Percentiles rank a stretch among this genome's conserved stretches.
phyloP scores from a whole-genome alignment of 2,797 vertebrate species.

The Aphelocoma californica region DNA sequence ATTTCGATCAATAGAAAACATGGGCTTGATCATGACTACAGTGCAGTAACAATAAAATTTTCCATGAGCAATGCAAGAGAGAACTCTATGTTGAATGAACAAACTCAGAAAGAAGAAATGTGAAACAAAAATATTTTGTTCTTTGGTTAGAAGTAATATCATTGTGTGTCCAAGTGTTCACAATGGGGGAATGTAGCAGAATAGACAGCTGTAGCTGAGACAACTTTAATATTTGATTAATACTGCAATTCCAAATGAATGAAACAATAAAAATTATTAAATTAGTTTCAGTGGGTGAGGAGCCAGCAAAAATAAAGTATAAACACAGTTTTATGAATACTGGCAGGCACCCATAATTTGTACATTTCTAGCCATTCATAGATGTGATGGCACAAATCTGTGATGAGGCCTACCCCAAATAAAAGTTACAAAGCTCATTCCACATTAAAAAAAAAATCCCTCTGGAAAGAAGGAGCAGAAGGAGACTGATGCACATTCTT shows the following conservation, averaged over 20 bases:
- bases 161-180: background rate
- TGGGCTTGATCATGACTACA: background rate
- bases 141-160: background rate
- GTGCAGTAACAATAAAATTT: background rate
- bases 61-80: background rate
- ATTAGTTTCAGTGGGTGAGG: background rate
- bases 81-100: background rate
- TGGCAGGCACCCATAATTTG: background rate
- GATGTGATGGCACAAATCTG: background rate
- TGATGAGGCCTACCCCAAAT: background rate
- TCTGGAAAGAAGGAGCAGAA: background rate
- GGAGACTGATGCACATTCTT: rapidly evolving
- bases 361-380: background rate
- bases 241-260: background rate
- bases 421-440: background rate
- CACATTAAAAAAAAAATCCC: background rate
- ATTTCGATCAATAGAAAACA: background rate
- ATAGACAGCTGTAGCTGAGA: background rate
- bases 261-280: background rate
- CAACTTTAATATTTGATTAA: background rate
- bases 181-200: background rate
- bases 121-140: background rate
- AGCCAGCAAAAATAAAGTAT: background rate
- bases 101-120: background rate
- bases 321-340: background rate